These are phyloP conservation scores for Machimus rusticus DNA, from an alignment of 2,888 invertebrate genomes.

Conservation along the genomic window DNA sequence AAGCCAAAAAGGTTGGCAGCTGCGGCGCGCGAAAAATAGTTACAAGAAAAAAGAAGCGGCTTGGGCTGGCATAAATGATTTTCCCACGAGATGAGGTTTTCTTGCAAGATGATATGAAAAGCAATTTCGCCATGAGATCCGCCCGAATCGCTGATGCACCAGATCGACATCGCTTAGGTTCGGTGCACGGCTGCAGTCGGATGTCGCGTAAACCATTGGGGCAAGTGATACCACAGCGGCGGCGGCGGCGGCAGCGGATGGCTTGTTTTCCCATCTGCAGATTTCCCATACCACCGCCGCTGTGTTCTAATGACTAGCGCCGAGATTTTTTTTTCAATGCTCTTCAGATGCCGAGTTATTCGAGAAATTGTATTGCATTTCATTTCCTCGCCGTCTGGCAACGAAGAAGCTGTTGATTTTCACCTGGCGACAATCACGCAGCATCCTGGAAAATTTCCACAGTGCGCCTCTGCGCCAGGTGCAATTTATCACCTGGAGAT, in stretches of 20 bases:
- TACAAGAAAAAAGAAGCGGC: background rate
- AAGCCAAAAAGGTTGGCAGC: background rate
- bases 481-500: background rate
- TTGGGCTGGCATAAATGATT: background rate
- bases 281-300: background rate
- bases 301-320: background rate
- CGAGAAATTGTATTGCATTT: slow-evolving; percentile 22
- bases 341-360: background rate
- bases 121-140: slow-evolving; percentile 19
- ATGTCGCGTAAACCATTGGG: background rate
- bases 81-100: slow-evolving; percentile 30
- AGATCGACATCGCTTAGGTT: background rate
- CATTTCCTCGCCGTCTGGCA: background rate
- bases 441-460: background rate
- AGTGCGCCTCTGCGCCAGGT: background rate
- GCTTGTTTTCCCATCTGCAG: slow-evolving; percentile 14
- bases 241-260: background rate
- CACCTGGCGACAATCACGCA: background rate
- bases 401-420: background rate
- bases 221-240: background rate
- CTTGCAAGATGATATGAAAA: slow-evolving; percentile 20
- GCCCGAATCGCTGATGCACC: background rate
- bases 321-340: background rate
- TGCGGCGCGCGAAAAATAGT: background rate
- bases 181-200: background rate